Percentiles rank a stretch among this genome's conserved stretches.
Evolutionary conservation across 1,140 invertebrate genomes (phyloP).

Genomic region (Paralvinella palmiformis): DNA sequence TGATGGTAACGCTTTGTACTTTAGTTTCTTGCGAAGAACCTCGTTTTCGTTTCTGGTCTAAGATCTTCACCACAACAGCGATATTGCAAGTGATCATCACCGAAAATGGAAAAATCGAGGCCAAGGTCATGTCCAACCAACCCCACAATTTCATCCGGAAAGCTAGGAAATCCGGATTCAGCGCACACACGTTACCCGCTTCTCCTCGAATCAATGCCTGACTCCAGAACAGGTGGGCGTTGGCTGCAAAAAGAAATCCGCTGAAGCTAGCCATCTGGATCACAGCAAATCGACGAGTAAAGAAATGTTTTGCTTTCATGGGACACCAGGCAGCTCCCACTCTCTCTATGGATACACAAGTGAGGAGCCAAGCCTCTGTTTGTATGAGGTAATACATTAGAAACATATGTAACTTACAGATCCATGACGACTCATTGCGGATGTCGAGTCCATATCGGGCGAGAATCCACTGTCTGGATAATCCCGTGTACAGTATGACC

Average conservation of each 20-base stretch:
- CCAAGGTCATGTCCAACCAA: no score
- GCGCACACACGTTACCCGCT: no score
- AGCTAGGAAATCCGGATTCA: no score
- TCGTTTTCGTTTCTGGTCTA: no score
- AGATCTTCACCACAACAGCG: no score
- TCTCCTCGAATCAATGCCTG: neutral
- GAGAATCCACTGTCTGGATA: constrained; percentile 39
- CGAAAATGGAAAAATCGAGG: no score
- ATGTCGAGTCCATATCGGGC: constrained; percentile 19
- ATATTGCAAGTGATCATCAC: no score
- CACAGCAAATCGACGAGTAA: neutral
- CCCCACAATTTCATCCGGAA: no score
- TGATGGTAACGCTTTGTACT: no score
- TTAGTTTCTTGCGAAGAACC: no score
- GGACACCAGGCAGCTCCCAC: constrained; percentile 24
- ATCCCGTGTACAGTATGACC: constrained; percentile 38
- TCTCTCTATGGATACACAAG: constrained; percentile 25
- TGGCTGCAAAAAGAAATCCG: neutral
- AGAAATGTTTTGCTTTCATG: neutral
- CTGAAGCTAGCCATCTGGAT: neutral
- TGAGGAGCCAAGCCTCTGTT: constrained; percentile 19
- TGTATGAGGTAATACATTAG: constrained; percentile 6
- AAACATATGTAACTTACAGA: constrained; percentile 11
- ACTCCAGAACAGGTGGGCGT: constrained; percentile 1
- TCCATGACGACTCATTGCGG: neutral